phyloP scores from a whole-genome alignment of 2,113 vertebrate species.

The Otus sunia region DNA sequence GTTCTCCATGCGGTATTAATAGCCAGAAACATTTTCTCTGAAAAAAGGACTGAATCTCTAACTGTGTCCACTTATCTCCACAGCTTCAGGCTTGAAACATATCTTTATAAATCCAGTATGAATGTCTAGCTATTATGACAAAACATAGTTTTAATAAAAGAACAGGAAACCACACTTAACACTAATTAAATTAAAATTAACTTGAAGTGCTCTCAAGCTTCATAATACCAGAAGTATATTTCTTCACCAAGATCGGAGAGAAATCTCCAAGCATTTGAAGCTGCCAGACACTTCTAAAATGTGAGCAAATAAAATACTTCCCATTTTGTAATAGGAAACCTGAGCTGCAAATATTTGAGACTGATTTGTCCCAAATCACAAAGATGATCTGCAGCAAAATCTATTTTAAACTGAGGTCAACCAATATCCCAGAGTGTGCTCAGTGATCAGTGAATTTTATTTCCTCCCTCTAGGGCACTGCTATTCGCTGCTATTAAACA shows the following conservation, averaged over 20 bases:
- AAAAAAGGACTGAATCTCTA: neutral
- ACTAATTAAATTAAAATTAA: conserved; percentile 32
- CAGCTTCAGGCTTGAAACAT: neutral
- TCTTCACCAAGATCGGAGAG: neutral
- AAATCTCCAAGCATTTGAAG: neutral
- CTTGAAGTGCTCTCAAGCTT: conserved; percentile 7
- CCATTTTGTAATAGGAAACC: neutral
- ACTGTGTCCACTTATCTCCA: neutral
- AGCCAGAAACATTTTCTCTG: neutral
- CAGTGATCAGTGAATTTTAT: neutral
- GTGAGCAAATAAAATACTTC: neutral
- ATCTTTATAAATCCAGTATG: neutral
- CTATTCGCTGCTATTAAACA: neutral
- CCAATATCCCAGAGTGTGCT: neutral
- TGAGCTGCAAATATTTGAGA: neutral
- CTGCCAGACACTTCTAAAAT: neutral
- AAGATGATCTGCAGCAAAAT: neutral
- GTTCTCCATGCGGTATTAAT: neutral
- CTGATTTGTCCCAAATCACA: neutral
- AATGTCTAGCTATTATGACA: neutral
- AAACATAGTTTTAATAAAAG: neutral
- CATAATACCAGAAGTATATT: neutral
- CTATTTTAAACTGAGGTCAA: neutral
- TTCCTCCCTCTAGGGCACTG: neutral
- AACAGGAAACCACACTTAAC: neutral